Conservation (phyloP, 2,888 invertebrate genomes). For the Cantharis nigra region DNA sequence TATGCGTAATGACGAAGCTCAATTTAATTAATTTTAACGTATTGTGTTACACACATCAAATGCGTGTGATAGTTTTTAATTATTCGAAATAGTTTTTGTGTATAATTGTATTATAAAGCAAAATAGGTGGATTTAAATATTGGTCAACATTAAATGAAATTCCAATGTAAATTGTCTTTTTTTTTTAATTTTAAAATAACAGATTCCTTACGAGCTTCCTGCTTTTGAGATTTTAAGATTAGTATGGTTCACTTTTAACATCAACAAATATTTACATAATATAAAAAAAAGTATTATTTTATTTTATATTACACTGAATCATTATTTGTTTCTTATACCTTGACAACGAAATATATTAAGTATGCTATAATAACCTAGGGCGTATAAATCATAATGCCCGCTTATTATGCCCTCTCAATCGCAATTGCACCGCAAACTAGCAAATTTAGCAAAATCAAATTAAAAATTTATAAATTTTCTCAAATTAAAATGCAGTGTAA, state of each 20-base stretch:
- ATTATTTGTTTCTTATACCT: too few species aligned
- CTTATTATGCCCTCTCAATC: too few species aligned
- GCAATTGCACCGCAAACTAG: too few species aligned
- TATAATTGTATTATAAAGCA: not conserved
- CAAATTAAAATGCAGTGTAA: too few species aligned
- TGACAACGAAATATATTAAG: too few species aligned
- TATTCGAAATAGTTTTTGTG: not conserved
- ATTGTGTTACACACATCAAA: slow-evolving; percentile 14
- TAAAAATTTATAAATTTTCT: too few species aligned
- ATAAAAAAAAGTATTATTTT: not conserved
- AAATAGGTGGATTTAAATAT: not conserved
- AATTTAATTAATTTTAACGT: slow-evolving; percentile 24
- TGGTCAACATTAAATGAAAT: slow-evolving; percentile 1
- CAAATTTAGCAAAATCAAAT: too few species aligned
- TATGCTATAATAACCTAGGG: too few species aligned
- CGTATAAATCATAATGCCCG: too few species aligned
- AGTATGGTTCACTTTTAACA: not conserved
- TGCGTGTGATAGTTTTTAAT: slow-evolving; percentile 1
- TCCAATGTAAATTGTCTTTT: not conserved
- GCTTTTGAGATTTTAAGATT: too few species aligned
- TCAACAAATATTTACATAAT: not conserved
- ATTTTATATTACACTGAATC: too few species aligned
- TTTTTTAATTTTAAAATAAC: not conserved
- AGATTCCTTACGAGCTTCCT: not conserved
- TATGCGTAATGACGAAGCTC: slow-evolving; percentile 26